Percentiles rank a stretch among this genome's conserved stretches.
Evolutionary conservation across 2,888 invertebrate genomes (phyloP).

Genomic region (Chelonus formosanus): DNA sequence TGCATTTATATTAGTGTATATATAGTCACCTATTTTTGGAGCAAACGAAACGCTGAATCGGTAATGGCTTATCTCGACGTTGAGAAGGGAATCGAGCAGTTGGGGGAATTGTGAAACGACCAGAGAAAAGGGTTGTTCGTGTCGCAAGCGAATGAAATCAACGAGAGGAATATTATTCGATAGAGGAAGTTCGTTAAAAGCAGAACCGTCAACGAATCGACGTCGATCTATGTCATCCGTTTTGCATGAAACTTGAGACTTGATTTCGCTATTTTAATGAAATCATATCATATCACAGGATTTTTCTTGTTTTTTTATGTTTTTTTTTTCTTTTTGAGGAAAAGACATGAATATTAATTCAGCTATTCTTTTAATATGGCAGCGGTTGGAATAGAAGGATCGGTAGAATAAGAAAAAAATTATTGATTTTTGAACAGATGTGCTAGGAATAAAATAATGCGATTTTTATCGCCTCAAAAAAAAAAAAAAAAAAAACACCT

Average conservation of each 20-base stretch:
- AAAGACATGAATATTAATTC: not conserved
- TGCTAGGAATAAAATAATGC: too few species aligned
- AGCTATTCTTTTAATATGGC: too few species aligned
- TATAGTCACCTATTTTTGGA: not conserved
- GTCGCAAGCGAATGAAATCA: conserved; percentile 40
- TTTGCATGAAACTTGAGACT: conserved; percentile 15
- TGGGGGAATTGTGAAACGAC: not conserved
- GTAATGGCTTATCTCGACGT: conserved; percentile 54
- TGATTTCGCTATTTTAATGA: conserved; percentile 5
- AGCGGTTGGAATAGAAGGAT: too few species aligned
- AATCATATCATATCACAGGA: conserved; percentile 1
- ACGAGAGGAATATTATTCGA: conserved; percentile 16
- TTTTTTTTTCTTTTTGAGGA: not conserved
- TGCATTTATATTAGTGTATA: conserved; percentile 28
- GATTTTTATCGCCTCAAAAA: too few species aligned
- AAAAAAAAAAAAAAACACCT: too few species aligned
- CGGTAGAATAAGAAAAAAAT: too few species aligned
- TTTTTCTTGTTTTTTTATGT: not conserved
- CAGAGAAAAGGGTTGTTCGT: conserved; percentile 33
- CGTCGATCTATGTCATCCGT: conserved; percentile 17
- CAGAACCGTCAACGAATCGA: conserved; percentile 13
- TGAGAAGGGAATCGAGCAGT: conserved; percentile 43
- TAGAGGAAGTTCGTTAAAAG: conserved; percentile 43
- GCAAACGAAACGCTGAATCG: conserved; percentile 49
- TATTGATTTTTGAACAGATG: too few species aligned